Percentiles rank a stretch among this genome's conserved stretches.
Conservation (phyloP, 2,888 invertebrate genomes). For the Polydrusus pterygomalis region DNA sequence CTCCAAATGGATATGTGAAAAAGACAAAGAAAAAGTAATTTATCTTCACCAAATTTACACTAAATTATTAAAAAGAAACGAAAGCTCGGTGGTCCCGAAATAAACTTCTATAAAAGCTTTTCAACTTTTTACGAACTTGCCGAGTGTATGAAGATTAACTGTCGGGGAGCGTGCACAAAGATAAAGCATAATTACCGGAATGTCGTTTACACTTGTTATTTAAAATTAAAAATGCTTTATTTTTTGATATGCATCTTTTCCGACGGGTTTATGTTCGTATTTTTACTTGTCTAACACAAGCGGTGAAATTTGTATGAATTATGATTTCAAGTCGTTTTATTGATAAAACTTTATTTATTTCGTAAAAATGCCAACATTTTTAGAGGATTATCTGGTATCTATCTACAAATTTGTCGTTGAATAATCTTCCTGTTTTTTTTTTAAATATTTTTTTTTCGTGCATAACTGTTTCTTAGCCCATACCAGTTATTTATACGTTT, state of each 20-base stretch:
- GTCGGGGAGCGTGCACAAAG: slow-evolving; percentile 69
- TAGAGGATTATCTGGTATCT: no score
- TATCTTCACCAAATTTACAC: slow-evolving; percentile 24
- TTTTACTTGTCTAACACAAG: slow-evolving; percentile 23
- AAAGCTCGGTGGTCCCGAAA: slow-evolving; percentile 37
- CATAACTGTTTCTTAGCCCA: no score
- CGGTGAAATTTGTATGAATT: slow-evolving; percentile 27
- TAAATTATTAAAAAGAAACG: slow-evolving; percentile 38
- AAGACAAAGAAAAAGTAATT: slow-evolving; percentile 3
- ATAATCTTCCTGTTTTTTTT: no score
- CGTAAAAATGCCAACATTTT: background rate
- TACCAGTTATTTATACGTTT: no score
- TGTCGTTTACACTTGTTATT: slow-evolving; percentile 74
- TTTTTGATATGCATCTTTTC: slow-evolving; percentile 54
- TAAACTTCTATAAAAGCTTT: slow-evolving; percentile 56
- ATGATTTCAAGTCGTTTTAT: background rate
- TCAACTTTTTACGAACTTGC: slow-evolving; percentile 66
- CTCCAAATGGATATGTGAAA: background rate
- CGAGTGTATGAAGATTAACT: slow-evolving; percentile 72
- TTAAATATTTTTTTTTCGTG: no score
- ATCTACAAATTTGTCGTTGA: no score
- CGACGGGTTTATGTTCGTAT: slow-evolving; percentile 41
- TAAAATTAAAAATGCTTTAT: slow-evolving; percentile 71
- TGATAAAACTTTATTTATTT: background rate
- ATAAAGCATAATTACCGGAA: slow-evolving; percentile 72